Base-by-base conservation (phyloP, 2,888 invertebrate genomes). In the Brachypterus glaber region DNA sequence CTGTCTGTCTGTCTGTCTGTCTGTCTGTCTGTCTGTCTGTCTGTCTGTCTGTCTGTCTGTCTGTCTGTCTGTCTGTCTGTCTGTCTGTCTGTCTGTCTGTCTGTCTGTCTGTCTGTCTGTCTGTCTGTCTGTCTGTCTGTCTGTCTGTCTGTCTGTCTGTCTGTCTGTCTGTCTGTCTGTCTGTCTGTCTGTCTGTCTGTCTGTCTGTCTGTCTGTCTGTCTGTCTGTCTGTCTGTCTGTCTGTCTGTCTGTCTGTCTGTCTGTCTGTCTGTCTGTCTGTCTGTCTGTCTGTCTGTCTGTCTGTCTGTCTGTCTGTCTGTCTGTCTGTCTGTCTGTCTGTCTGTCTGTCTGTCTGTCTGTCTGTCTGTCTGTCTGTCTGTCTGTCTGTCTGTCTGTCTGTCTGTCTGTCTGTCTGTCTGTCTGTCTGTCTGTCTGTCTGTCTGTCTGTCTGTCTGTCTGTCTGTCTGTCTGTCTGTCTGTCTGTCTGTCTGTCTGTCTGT, bases 1-100 rank as follows among this genome's bases (percentile, higher is more conserved):
- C 24, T 24, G 24, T 24, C 24, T 24, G 24, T 24, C 24, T 24
- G 24, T 24, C 24, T 24, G 24, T 24, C 24, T 24, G 24, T 24
- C 24, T 24, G 24, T 24, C 24, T 24, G 24, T 24, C 24, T 24
- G 24, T 24, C 24, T 24, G 24, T 24, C 24, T 24, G 24, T 24
- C 24, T 24, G 24, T 24, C 24, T 24, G 24, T 24, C 24, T 24
- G 24, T 24, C 24, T 24, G 24, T 24, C 24, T 24, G 24, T 24
- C 24, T 24, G 24, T 24, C 24, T 24, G 24, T 24, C 24, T 24
- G 24, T 24, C 24, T 24, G 24, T 24, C 24, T 24, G 24, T 24
- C 24, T 24, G 24, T 24, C 24, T 24, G 24, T 24, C 24, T 24
- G 24, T 24, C 24, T 24, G 24, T 24, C 24, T 24, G 24, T 24